Conservation (phyloP, 2,113 vertebrate species). For the Toxotes chatareus region DNA sequence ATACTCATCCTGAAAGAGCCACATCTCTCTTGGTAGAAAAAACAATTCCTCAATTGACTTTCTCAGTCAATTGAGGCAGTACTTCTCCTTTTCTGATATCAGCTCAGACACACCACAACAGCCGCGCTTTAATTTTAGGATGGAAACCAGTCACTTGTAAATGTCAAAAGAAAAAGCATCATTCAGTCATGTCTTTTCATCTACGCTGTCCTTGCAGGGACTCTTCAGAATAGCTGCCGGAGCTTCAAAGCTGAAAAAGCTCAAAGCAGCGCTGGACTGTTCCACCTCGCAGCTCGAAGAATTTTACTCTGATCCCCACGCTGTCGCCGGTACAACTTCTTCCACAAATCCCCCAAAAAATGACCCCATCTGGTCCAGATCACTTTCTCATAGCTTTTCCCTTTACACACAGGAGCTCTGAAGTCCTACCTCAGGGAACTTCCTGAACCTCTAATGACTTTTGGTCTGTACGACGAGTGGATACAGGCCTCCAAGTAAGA, state of each 20-base stretch:
- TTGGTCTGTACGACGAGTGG: conserved; percentile 95
- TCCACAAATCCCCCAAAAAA: conserved; percentile 14
- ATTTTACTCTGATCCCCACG: conserved; percentile 97
- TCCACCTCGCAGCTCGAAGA: conserved; percentile 98
- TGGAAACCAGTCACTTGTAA: conserved; percentile 42
- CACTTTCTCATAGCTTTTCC: conserved; percentile 33
- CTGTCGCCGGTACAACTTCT: conserved; percentile 91
- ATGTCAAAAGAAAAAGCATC: not conserved
- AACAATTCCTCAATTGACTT: conserved; percentile 36
- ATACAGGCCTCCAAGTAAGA: conserved; percentile 93
- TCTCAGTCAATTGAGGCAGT: not conserved
- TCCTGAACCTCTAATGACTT: conserved; percentile 97
- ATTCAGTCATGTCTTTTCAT: not conserved
- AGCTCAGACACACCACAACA: conserved; percentile 3
- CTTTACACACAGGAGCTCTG: conserved; percentile 88
- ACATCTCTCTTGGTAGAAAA: conserved; percentile 32
- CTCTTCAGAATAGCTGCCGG: conserved; percentile 97
- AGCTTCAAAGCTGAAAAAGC: conserved; percentile 97
- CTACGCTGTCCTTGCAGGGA: conserved; percentile 82
- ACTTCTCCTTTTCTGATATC: conserved; percentile 60
- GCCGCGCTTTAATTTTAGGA: conserved; percentile 47
- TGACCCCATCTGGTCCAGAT: conserved; percentile 24
- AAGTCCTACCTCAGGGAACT: conserved; percentile 98
- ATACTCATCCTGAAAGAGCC: conserved; percentile 40
- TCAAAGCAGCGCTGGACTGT: conserved; percentile 97